These are phyloP conservation scores for Corythoichthys intestinalis DNA, from an alignment of 2,113 vertebrate genomes.

Conservation along the genomic window DNA sequence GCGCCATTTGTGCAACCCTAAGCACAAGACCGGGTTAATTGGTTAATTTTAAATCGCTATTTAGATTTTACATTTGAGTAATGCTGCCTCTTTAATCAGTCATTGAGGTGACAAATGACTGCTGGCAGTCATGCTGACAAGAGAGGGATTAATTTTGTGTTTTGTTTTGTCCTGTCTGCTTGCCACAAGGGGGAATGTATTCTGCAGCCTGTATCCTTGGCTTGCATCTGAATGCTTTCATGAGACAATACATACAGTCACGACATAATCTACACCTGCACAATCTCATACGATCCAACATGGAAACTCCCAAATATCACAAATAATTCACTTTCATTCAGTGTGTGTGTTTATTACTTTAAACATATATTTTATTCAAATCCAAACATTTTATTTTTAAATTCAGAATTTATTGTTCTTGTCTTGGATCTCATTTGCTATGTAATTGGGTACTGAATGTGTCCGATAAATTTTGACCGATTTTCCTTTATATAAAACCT, in stretches of 20 bases:
- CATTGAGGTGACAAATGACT: constrained; percentile 8
- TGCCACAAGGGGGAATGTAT: constrained; percentile 72
- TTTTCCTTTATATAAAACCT: too few species aligned
- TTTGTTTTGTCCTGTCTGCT: constrained; percentile 73
- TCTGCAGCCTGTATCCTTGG: constrained; percentile 65
- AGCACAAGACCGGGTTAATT: not conserved
- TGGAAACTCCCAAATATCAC: not conserved
- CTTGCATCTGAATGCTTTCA: constrained; percentile 61
- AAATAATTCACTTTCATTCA: not conserved
- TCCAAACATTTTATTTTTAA: not conserved
- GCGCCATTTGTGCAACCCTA: too few species aligned
- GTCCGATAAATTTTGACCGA: not conserved
- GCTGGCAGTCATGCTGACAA: constrained; percentile 9
- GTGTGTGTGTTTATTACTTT: not conserved
- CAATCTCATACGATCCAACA: not conserved
- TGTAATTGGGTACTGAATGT: not conserved
- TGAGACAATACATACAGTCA: constrained; percentile 54
- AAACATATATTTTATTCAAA: constrained; percentile 8
- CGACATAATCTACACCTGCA: not conserved
- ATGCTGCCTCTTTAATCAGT: not conserved
- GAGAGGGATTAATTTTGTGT: constrained; percentile 58
- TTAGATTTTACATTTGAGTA: constrained; percentile 1
- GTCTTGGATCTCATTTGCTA: not conserved
- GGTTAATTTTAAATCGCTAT: not conserved
- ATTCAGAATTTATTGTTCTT: not conserved